Base-by-base conservation (phyloP, 1,140 invertebrate species). In the Brachionus sp. region DNA sequence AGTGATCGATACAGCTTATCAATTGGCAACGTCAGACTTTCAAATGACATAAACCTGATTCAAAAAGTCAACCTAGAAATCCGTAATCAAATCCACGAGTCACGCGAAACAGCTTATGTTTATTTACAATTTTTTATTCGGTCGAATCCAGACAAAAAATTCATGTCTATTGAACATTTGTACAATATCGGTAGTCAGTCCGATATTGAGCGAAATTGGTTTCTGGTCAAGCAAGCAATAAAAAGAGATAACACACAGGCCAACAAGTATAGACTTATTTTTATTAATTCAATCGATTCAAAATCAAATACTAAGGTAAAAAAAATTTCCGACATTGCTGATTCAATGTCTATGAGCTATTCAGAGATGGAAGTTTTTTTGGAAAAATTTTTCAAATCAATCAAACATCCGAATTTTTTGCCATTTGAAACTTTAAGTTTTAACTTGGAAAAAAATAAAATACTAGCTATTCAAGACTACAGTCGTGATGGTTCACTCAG, bases 121-220 rank as follows among this genome's bases (percentile, higher is more conserved):
- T 80, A 80, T 29, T 66, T 80, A 42, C 35, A 42, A 37, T 80
- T 80, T 80, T 80, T 42, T 66, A 80, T 80, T 16, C 19, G 77
- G 33, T 80, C 77, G 3, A 57, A 80, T 25, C 77, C 77, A 10
- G 29, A 35, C 5, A 37, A 62, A 62, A 44, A 62, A 42, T 80
- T 44, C 25, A 7, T 25, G 25, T 42, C 50, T n/a, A 80, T 80
- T 33, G 77, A 80, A 42, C 77, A 80, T 37, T 66, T 80, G 25
- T 37, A 57, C 35, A 57, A 66, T 16, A 57, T 80, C 4, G 77
- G 77, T n/a, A 57, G 35, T 37, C 77, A 80, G 37, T 16, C 37
- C 12, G 62, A 80, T 25, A 62, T 33, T 3, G 62, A 80, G 39
- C 12, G 50, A 19, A 80, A 66, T 44, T 80, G 77, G 77, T 80